Base-by-base conservation (phyloP, 2,797 vertebrate genomes). In the Lacerta viridis region DNA sequence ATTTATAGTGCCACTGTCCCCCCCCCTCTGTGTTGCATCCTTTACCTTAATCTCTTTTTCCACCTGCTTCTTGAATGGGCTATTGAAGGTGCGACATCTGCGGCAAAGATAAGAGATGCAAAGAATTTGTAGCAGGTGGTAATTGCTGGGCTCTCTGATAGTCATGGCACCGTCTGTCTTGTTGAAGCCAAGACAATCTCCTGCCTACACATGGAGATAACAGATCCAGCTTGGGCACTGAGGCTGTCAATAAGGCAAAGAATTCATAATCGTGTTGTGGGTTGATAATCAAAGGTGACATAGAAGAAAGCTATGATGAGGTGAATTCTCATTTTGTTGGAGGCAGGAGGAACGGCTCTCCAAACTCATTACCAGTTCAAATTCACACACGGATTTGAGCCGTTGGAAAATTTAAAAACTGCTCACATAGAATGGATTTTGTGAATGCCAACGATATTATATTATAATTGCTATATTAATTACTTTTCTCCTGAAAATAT, bases 11-110 rank as follows among this genome's bases (percentile, higher is more conserved):
- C 23, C 74, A 75, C 41, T 36, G 39, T 0, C 0, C 50, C 50
- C 50, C 50, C 64, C 89, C 95, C 92, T 88, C 86, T 69, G n/a
- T 87, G 90, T 91, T 78, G 27, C 61, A 66, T 74, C 29, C 87
- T 80, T 27, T 23, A 74, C 6, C 46, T 78, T 84, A 78, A 84
- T 87, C 29, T 50, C 59, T 89, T 92, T 85, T 83, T 87, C 61
- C 69, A 85, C 2, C 33, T 91, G 6, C 80, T 92, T 90, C 86
- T 25, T 84, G 80, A 91, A 87, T 64, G 78, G 46, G 81, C 18
- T 85, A 80, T 87, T 89, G 94, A 82, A 18, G 88, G 59, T 91
- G 20, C n/a, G 87, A 77, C 7, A 82, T 77, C 79, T 50, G 39
- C 90, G 87, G 84, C 43, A 91, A 72, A 90, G 36, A 27, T 78